phyloP scores from a whole-genome alignment of 2,113 vertebrate genomes.

The Macquaria australasica region DNA sequence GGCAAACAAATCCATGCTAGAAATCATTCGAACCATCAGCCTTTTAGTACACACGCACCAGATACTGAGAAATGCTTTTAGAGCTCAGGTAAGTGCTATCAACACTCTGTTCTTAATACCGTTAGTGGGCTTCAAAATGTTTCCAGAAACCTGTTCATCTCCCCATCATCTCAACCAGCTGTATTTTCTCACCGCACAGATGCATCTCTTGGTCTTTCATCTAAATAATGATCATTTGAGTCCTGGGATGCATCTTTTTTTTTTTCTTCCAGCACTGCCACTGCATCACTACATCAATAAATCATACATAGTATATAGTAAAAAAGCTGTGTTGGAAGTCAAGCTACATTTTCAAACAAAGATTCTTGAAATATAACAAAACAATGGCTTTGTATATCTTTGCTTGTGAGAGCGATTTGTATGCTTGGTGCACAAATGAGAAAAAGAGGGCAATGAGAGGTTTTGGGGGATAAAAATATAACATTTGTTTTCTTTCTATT shows the following conservation, averaged over 20 bases:
- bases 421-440: conserved; percentile 10
- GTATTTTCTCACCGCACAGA: conserved; percentile 17
- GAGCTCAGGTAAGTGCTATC: conserved; percentile 76
- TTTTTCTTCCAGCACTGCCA: conserved; percentile 9
- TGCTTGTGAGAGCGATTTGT: conserved; percentile 25
- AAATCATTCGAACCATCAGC: conserved; percentile 76
- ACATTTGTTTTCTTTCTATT: conserved; percentile 45
- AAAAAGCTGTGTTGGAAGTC: not conserved
- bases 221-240: conserved; percentile 39
- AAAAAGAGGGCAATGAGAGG: not conserved
- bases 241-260: not conserved
- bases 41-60: conserved; percentile 70
- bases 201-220: conserved; percentile 47
- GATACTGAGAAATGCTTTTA: conserved; percentile 79
- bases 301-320: not conserved
- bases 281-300: conserved; percentile 36
- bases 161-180: conserved; percentile 20
- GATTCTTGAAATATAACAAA: not conserved
- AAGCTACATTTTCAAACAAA: not conserved
- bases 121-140: conserved; percentile 53
- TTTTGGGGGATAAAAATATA: not conserved
- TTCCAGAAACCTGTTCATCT: conserved; percentile 59
- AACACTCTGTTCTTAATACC: conserved; percentile 59
- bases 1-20: conserved; percentile 77
- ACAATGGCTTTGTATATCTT: not conserved